Conservation (phyloP, 2,113 vertebrate species). For the Ginglymostoma cirratum region DNA sequence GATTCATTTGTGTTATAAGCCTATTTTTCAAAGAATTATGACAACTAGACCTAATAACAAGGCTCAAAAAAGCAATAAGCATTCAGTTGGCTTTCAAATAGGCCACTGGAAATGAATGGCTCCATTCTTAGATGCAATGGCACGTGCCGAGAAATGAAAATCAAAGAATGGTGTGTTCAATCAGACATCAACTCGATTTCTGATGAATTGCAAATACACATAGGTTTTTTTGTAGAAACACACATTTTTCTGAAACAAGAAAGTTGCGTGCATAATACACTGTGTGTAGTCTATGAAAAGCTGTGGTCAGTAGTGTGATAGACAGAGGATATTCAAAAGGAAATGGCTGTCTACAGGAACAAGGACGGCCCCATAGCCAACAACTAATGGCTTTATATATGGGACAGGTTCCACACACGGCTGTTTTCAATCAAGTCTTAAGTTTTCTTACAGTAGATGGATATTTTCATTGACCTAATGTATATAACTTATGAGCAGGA, state of each 20-base stretch:
- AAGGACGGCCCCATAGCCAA: slow-evolving; percentile 12
- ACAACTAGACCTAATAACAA: too few relatives aligned
- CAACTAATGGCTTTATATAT: slow-evolving; percentile 22
- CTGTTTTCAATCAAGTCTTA: background rate
- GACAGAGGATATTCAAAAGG: slow-evolving; percentile 35
- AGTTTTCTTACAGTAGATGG: slow-evolving; percentile 6
- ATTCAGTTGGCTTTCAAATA: background rate
- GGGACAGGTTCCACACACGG: background rate
- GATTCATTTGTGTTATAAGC: background rate
- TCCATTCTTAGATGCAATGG: background rate
- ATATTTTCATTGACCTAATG: background rate
- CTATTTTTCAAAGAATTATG: background rate
- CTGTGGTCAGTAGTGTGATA: slow-evolving; percentile 19
- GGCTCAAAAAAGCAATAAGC: background rate
- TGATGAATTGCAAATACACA: background rate
- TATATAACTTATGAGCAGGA: background rate
- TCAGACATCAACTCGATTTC: background rate
- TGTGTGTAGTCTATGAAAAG: background rate
- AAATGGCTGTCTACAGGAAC: slow-evolving; percentile 34
- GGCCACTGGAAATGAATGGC: background rate
- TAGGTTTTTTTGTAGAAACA: background rate
- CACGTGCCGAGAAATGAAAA: background rate
- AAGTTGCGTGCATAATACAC: background rate
- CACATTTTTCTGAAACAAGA: background rate
- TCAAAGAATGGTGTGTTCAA: background rate